Evolutionary conservation across 2,113 vertebrate species (phyloP).

Genomic region (Turdus rufiventris): DNA sequence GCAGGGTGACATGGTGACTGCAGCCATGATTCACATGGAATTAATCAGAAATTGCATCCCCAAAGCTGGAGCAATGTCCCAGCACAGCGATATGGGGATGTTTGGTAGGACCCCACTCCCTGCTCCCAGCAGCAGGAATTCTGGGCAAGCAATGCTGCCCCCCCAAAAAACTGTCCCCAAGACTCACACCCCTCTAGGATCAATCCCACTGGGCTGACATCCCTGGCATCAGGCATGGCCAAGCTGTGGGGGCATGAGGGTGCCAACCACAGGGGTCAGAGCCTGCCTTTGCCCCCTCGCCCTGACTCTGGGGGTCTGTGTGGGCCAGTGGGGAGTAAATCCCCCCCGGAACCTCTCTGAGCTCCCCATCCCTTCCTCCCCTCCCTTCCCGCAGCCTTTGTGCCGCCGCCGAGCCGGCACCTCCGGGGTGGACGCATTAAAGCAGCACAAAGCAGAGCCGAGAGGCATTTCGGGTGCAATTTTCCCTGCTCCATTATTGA

Average conservation of each 20-base stretch:
- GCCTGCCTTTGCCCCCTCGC: not conserved
- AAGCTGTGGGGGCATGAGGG: rapidly evolving
- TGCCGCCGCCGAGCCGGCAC: not conserved
- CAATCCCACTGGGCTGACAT: not conserved
- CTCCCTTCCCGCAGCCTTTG: constrained; percentile 3
- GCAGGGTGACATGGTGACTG: rapidly evolving
- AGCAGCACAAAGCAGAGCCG: constrained; percentile 53
- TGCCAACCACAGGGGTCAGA: not conserved
- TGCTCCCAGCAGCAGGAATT: not conserved
- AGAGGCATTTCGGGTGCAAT: constrained; percentile 57
- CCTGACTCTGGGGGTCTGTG: not conserved
- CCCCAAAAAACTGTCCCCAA: not conserved
- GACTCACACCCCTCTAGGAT: not conserved
- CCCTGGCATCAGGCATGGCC: not conserved
- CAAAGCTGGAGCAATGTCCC: rapidly evolving
- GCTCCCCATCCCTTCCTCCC: not conserved
- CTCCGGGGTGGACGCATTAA: not conserved
- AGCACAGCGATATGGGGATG: not conserved
- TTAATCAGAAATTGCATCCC: not conserved
- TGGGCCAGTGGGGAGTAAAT: not conserved
- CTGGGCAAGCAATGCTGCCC: not conserved
- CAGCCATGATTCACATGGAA: not conserved
- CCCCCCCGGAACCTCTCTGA: not conserved
- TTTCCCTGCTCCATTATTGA: constrained; percentile 65
- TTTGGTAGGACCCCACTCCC: not conserved